Evolutionary conservation across 1,140 invertebrate species (phyloP), one percentile per base, ranked within the genome.

Genomic region (Pachypsylla venusta): DNA sequence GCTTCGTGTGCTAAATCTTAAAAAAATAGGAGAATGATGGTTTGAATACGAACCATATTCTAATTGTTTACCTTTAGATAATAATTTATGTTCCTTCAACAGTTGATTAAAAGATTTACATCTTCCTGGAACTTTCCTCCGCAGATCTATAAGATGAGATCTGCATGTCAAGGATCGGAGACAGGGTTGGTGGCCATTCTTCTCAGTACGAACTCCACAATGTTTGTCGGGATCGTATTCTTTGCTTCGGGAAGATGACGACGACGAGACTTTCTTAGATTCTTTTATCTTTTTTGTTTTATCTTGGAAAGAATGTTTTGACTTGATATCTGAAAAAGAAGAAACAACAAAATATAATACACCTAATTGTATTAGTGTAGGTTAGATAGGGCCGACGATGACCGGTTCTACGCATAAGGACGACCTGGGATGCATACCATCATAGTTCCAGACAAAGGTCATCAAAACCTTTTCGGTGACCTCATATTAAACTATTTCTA

Each of bases 91-190:
- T 60, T 88, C 85, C 2, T 81, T 80, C 40, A 90, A 73, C 22
- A 91, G 73, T 42, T 83, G 80, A 71, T 91, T 87, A 72, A 89
- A 91, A 24, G 81, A 76, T 70, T 87, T 86, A 53, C 79, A 79
- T 25, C 87, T 72, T 0, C 85, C 86, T 42, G 73, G 66, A n/a
- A 89, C 87, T 12, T 79, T 81, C 59, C 87, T 70, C 40, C 86
- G 72, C 55, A 87, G 65, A 24, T 83, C 83, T 55, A 90, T 75
- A 4, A 85, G 81, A 73, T 90, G 87, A 14, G 85, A 82, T 73
- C 89, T 89, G 70, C 87, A 91, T 1, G 87, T 89, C 13, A 89
- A 74, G 12, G 85, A 89, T 25, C 87, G 73, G 22, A 85, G 88
- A 69, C 87, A 91, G 0, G 81, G 82, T 65, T 83, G 84, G 1